Evolutionary conservation across 2,113 vertebrate genomes (phyloP).

Genomic region (Hippocampus comes): DNA sequence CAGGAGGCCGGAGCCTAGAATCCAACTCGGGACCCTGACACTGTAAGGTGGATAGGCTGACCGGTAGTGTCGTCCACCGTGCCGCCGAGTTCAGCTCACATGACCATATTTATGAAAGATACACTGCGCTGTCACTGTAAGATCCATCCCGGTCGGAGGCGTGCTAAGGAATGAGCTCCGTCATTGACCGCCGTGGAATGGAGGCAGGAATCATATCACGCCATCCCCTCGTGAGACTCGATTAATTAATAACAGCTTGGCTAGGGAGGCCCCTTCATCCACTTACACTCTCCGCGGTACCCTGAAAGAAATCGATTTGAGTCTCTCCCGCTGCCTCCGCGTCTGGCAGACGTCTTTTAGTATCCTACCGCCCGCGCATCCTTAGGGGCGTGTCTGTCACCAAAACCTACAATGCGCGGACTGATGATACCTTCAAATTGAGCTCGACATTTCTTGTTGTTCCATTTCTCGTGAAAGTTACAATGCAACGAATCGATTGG

Average conservation of each 20-base stretch:
- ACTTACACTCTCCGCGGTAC: constrained; percentile 65
- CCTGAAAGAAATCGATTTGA: constrained; percentile 72
- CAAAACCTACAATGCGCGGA: constrained; percentile 19
- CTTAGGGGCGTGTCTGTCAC: constrained; percentile 52
- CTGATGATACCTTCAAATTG: constrained; percentile 53
- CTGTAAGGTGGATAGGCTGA: too few relatives aligned
- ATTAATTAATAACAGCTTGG: constrained; percentile 79
- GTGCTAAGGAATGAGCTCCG: constrained; percentile 53
- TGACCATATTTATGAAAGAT: not conserved
- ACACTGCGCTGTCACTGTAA: constrained; percentile 18
- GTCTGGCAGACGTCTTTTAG: constrained; percentile 66
- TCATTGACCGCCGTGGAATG: constrained; percentile 67
- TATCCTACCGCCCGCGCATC: constrained; percentile 49
- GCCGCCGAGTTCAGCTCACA: too few relatives aligned
- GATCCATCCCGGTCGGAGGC: constrained; percentile 27
- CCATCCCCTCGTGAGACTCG: constrained; percentile 66
- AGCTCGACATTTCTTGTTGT: constrained; percentile 47
- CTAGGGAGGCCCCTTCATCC: constrained; percentile 62
- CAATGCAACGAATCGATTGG: not conserved
- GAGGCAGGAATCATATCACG: constrained; percentile 65
- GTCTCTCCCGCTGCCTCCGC: constrained; percentile 63
- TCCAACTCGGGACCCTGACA: too few relatives aligned
- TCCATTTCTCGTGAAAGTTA: constrained; percentile 24
- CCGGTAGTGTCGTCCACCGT: too few relatives aligned
- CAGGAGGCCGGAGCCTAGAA: too few relatives aligned